Evolutionary conservation across 1,140 invertebrate genomes (phyloP).

Genomic region (Callitettix versicolor): DNA sequence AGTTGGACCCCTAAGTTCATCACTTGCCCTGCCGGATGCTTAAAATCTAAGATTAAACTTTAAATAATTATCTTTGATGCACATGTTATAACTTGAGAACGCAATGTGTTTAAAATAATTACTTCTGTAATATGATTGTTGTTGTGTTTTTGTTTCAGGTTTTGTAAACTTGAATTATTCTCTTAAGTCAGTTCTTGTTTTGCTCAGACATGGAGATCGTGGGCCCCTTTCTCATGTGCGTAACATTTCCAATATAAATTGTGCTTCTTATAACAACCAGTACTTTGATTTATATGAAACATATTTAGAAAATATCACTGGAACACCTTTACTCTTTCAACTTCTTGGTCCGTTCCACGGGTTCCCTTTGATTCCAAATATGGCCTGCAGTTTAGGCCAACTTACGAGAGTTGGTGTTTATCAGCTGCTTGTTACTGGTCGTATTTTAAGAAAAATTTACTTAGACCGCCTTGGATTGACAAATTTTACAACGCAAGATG

Average conservation of each 20-base stretch:
- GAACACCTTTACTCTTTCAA: constrained; percentile 49
- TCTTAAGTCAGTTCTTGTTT: constrained; percentile 63
- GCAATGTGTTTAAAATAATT: too few species aligned
- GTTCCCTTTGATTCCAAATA: constrained; percentile 43
- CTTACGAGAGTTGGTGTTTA: constrained; percentile 55
- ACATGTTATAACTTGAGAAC: too few species aligned
- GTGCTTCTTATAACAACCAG: constrained; percentile 39
- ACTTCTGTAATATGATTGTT: too few species aligned
- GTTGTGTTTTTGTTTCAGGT: constrained; percentile 34
- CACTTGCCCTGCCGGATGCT: too few species aligned
- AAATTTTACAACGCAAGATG: constrained; percentile 38
- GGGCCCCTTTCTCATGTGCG: constrained; percentile 69
- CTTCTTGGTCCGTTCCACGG: constrained; percentile 71
- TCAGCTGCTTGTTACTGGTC: constrained; percentile 68
- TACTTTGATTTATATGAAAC: constrained; percentile 30
- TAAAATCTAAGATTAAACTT: too few species aligned
- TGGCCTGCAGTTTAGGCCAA: constrained; percentile 49
- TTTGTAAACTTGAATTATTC: constrained; percentile 49
- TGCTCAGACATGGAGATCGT: constrained; percentile 80
- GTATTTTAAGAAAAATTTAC: constrained; percentile 58
- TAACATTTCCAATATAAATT: constrained; percentile 64
- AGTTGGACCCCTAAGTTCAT: too few species aligned
- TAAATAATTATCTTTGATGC: too few species aligned
- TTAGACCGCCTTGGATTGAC: constrained; percentile 42
- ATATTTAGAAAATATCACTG: constrained; percentile 47